These are phyloP conservation scores for Anoplius nigerrimus DNA, from an alignment of 2,888 invertebrate genomes.

Conservation along the genomic window DNA sequence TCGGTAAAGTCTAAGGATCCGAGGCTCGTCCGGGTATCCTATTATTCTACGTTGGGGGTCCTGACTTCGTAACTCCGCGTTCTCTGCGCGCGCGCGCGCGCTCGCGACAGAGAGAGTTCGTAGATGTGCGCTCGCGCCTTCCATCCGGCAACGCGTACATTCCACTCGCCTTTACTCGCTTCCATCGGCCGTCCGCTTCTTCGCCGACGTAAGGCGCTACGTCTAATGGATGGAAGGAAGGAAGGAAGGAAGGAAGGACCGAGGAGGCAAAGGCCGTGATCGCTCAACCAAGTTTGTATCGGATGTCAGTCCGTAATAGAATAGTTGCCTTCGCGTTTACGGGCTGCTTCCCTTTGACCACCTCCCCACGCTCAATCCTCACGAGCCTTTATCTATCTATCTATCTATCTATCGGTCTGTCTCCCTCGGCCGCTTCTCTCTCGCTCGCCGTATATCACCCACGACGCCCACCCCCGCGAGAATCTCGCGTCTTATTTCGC, in stretches of 20 bases:
- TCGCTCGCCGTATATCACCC: not conserved
- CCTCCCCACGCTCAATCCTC: conserved; percentile 22
- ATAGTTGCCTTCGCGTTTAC: conserved; percentile 69
- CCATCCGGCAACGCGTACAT: conserved; percentile 2
- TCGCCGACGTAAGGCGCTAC: conserved; percentile 17
- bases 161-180: not conserved
- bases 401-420: no score
- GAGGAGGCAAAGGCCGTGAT: conserved; percentile 64
- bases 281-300: conserved; percentile 72
- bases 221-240: conserved; percentile 17
- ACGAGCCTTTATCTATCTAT: no score
- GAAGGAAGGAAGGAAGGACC: conserved; percentile 46
- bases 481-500: not conserved
- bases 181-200: conserved; percentile 5
- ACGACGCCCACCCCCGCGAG: not conserved
- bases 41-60: conserved; percentile 66
- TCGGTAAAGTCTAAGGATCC: conserved; percentile 63
- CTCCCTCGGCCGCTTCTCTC: conserved; percentile 15
- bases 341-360: conserved; percentile 63
- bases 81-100: conserved; percentile 39
- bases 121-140: no score
- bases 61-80: conserved; percentile 13
- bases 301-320: conserved; percentile 73
- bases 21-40: conserved; percentile 62
- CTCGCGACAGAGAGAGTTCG: no score